Conservation (phyloP, 1,140 invertebrate genomes). For the Heterodera carotae region DNA sequence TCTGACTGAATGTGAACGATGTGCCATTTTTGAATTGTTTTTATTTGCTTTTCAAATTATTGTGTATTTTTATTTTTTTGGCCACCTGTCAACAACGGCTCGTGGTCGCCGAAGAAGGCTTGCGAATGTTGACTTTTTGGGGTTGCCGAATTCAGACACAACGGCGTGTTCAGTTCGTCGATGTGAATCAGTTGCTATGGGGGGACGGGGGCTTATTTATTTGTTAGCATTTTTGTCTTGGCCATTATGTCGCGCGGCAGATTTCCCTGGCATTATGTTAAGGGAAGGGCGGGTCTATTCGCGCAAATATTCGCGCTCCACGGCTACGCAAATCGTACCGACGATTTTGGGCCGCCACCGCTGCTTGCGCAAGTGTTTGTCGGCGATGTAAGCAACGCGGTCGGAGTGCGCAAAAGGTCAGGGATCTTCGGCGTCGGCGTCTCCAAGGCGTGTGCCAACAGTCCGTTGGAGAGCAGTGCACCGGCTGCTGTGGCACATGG, state of each 20-base stretch:
- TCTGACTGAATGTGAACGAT: neutral
- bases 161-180: conserved; percentile 58
- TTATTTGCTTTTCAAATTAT: neutral
- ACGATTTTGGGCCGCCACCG: conserved; percentile 12
- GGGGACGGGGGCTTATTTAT: neutral
- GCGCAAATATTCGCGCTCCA: neutral
- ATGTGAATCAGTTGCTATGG: conserved; percentile 37
- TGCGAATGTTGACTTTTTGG: conserved; percentile 55
- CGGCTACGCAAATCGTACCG: neutral
- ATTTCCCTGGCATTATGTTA: too few relatives aligned
- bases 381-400: conserved; percentile 26
- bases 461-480: conserved; percentile 22
- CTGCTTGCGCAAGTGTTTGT: conserved; percentile 2
- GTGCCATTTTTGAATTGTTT: too few relatives aligned
- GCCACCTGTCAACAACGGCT: conserved; percentile 59
- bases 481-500: neutral
- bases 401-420: conserved; percentile 26
- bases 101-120: conserved; percentile 64
- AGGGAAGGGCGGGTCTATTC: neutral
- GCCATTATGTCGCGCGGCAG: too few relatives aligned
- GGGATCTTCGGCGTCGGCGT: conserved; percentile 31
- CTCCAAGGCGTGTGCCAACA: conserved; percentile 18
- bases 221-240: too few relatives aligned
- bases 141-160: conserved; percentile 54
- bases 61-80: neutral